A percentile compares a stretch with the other conserved stretches of the same genome.
These are phyloP conservation scores for Rissa tridactyla DNA, from an alignment of 2,113 vertebrate species.

Conservation along the genomic window DNA sequence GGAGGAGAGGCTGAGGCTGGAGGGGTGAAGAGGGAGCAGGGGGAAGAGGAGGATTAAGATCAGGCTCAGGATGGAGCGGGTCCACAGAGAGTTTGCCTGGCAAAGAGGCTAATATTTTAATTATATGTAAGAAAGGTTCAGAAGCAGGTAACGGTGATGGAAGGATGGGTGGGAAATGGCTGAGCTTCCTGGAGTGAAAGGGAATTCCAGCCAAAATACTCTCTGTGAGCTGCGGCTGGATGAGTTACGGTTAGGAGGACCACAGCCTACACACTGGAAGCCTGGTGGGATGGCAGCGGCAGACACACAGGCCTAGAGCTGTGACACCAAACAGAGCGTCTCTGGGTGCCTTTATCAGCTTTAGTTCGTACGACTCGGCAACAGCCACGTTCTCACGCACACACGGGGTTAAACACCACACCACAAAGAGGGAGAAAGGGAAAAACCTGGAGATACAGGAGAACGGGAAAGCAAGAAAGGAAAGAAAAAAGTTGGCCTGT, in stretches of 20 bases:
- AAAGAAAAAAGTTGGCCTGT: background rate
- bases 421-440: background rate
- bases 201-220: background rate
- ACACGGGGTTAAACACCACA: accelerated
- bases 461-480: background rate
- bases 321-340: accelerated
- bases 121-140: background rate
- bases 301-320: background rate
- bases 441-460: background rate
- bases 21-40: background rate
- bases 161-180: background rate
- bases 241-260: background rate
- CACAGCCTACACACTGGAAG: background rate
- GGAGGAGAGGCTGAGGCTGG: background rate
- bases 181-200: background rate
- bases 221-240: accelerated
- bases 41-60: background rate
- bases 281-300: background rate
- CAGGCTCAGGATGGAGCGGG: background rate
- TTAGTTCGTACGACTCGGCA: background rate
- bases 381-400: accelerated
- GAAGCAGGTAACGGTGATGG: background rate
- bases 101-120: background rate
- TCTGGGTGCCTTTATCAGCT: background rate
- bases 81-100: background rate